Percentiles rank a stretch among this genome's conserved stretches.
These are phyloP conservation scores for Takifugu ocellatus DNA, from an alignment of 2,797 vertebrate species.

Conservation along the genomic window DNA sequence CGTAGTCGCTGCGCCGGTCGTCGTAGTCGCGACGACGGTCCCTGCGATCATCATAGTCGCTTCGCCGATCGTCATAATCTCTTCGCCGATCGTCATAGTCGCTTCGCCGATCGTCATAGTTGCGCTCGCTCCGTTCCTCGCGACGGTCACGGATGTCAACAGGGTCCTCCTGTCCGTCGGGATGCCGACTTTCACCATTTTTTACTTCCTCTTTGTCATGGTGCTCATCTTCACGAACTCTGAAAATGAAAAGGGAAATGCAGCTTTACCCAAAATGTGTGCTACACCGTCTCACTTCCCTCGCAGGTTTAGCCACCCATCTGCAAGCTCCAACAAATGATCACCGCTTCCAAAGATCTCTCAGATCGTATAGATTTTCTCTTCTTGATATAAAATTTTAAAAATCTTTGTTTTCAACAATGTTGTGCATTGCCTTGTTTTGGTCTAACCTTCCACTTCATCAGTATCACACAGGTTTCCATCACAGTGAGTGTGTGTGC, in stretches of 20 bases:
- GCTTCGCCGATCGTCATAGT: conserved; percentile 9
- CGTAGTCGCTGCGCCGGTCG: conserved; percentile 12
- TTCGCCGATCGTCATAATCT: conserved; percentile 24
- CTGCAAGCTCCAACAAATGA: too few relatives aligned
- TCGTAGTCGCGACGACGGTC: conserved; percentile 36
- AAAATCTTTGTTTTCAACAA: too few relatives aligned
- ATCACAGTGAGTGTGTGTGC: not conserved
- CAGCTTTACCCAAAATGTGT: not conserved
- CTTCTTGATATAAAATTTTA: too few relatives aligned
- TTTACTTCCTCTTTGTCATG: conserved; percentile 26
- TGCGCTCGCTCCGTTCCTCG: conserved; percentile 22
- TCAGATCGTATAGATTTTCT: too few relatives aligned
- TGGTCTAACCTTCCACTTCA: too few relatives aligned
- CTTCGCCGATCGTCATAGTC: conserved; percentile 23
- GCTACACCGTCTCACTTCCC: too few relatives aligned
- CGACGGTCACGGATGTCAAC: conserved; percentile 3
- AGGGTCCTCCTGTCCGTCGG: conserved; percentile 14
- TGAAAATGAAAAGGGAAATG: conserved; percentile 27
- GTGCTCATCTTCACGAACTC: conserved; percentile 32
- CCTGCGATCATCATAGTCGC: conserved; percentile 33
- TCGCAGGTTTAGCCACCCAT: too few relatives aligned
- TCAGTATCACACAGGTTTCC: not conserved
- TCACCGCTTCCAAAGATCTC: too few relatives aligned
- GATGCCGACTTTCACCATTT: conserved; percentile 6
- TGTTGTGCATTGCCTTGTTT: too few relatives aligned